Conservation (phyloP, 2,888 invertebrate genomes). For the Lymantria monacha region DNA sequence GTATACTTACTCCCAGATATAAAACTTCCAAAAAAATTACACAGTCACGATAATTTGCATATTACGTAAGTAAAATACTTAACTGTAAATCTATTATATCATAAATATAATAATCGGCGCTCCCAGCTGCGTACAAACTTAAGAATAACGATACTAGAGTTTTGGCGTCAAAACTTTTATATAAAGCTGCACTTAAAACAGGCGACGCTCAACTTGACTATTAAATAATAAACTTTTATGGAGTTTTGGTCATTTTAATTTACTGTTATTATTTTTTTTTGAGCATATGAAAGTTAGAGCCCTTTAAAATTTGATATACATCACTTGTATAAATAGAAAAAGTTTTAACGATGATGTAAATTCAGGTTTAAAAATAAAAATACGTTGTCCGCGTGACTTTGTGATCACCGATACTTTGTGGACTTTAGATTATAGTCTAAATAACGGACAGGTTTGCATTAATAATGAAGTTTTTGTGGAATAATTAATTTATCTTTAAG, state of each 20-base stretch:
- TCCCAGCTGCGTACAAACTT: slow-evolving; percentile 48
- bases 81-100: background rate
- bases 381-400: too few species aligned
- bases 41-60: too few species aligned
- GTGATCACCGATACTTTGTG: too few species aligned
- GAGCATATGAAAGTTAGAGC: slow-evolving; percentile 15
- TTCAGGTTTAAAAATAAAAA: too few species aligned
- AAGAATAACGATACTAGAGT: slow-evolving; percentile 48
- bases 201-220: slow-evolving; percentile 31
- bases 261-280: slow-evolving; percentile 28
- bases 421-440: too few species aligned
- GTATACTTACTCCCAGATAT: too few species aligned
- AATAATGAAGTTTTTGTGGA: too few species aligned
- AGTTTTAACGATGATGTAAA: slow-evolving; percentile 25
- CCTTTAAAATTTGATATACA: slow-evolving; percentile 32
- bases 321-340: slow-evolving; percentile 8
- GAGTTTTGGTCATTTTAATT: slow-evolving; percentile 33
- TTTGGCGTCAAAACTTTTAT: slow-evolving; percentile 39
- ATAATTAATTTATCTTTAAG: too few species aligned
- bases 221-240: slow-evolving; percentile 48
- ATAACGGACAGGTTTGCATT: too few species aligned
- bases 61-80: too few species aligned
- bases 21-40: too few species aligned
- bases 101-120: slow-evolving; percentile 22
- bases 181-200: slow-evolving; percentile 45